These are phyloP conservation scores for Caenorhabditis drosophilae DNA, from an alignment of 2,888 invertebrate species.

Conservation along the genomic window DNA sequence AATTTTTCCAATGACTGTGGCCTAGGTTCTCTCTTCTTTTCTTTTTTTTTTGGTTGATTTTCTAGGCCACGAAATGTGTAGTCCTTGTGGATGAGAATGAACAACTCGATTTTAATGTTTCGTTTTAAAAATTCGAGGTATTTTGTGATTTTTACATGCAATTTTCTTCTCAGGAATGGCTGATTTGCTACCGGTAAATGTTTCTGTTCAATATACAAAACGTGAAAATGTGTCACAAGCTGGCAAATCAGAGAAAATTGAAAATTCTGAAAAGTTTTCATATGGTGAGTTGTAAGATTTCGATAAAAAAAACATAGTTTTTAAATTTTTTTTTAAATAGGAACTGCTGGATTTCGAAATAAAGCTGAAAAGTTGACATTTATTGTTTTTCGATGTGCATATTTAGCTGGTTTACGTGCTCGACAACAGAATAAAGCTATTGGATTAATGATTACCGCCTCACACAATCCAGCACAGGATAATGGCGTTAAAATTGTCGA, in stretches of 20 bases:
- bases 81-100: not conserved
- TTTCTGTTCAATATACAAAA: constrained; percentile 25
- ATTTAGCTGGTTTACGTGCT: constrained; percentile 87
- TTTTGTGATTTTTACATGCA: not conserved
- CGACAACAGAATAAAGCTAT: constrained; percentile 73
- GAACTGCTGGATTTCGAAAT: constrained; percentile 63
- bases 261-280: constrained; percentile 5
- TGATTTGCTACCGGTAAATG: constrained; percentile 11
- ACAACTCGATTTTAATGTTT: not conserved
- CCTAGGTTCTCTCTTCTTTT: not conserved
- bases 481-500: constrained; percentile 82
- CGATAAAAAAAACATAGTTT: no score
- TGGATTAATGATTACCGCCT: constrained; percentile 99
- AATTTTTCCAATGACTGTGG: not conserved
- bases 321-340: no score
- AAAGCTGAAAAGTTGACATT: constrained; percentile 78
- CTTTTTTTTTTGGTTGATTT: no score
- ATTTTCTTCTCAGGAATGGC: constrained; percentile 25
- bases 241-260: constrained; percentile 4
- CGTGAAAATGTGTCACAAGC: constrained; percentile 11
- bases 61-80: not conserved
- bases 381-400: constrained; percentile 91
- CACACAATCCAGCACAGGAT: constrained; percentile 85
- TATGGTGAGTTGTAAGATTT: no score
- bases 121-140: not conserved